Evolutionary conservation across 1,140 invertebrate species (phyloP).

Genomic region (Hyphantria cunea): DNA sequence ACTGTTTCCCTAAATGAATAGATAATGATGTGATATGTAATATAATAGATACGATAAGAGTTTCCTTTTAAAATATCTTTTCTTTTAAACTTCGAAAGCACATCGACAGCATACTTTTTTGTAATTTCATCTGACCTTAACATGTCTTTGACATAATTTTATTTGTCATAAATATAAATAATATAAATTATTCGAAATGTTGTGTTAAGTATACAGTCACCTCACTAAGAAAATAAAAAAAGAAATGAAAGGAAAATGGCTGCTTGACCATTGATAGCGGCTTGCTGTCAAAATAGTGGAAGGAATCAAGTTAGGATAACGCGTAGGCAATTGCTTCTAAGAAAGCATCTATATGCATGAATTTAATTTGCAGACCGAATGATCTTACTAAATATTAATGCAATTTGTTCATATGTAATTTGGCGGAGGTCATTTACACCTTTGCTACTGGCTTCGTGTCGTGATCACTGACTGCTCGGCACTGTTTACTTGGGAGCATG

Average conservation of each 20-base stretch:
- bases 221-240: constrained; percentile 26
- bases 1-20: too few relatives aligned
- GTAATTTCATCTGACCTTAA: too few relatives aligned
- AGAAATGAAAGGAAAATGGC: constrained; percentile 67
- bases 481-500: constrained; percentile 61
- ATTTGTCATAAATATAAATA: too few relatives aligned
- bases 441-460: constrained; percentile 76
- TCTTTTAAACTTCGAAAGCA: too few relatives aligned
- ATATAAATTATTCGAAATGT: too few relatives aligned
- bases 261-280: constrained; percentile 72
- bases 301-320: constrained; percentile 63
- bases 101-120: too few relatives aligned
- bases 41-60: too few relatives aligned
- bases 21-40: too few relatives aligned
- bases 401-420: constrained; percentile 48
- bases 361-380: constrained; percentile 55
- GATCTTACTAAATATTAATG: constrained; percentile 46
- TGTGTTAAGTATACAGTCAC: too few relatives aligned
- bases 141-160: too few relatives aligned
- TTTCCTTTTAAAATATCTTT: too few relatives aligned
- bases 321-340: constrained; percentile 54
- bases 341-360: constrained; percentile 45
- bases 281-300: constrained; percentile 80
- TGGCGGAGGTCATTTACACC: constrained; percentile 74
- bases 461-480: constrained; percentile 49